phyloP scores from a whole-genome alignment of 2,797 vertebrate genomes.

The Enteromius trimaculatus region DNA sequence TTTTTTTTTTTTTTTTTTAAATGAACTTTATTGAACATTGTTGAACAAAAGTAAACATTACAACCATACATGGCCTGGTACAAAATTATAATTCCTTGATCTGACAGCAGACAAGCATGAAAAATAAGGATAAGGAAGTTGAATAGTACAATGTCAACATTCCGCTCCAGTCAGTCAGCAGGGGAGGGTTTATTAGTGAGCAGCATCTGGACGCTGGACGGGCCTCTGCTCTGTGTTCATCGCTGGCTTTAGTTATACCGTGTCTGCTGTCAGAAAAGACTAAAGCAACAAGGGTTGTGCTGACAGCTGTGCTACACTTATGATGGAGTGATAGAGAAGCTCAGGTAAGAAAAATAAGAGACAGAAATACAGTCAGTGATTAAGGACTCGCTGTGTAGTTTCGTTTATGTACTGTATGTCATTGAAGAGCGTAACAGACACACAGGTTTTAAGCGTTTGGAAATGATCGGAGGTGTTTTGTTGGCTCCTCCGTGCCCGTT shows the following conservation, averaged over 20 bases:
- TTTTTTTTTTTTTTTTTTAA: no score
- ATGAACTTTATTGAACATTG: no score
- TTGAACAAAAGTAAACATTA: no score
- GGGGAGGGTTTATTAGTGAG: constrained; percentile 34
- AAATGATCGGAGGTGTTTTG: neutral
- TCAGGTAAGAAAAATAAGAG: constrained; percentile 23
- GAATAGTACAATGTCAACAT: neutral
- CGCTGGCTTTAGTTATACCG: neutral
- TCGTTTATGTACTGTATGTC: neutral
- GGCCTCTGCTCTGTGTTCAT: neutral
- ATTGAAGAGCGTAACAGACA: neutral
- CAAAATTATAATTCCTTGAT: no score
- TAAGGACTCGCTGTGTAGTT: neutral
- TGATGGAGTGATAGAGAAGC: neutral
- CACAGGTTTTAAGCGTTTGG: neutral
- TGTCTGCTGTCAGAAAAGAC: neutral
- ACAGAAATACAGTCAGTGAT: neutral
- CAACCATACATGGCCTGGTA: no score
- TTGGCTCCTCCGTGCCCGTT: neutral
- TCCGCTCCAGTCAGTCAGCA: neutral
- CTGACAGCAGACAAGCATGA: no score
- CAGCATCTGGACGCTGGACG: constrained; percentile 40
- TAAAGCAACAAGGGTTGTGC: neutral
- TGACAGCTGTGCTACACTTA: neutral
- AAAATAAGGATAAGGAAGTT: no score